A percentile compares a stretch with the other conserved stretches of the same genome.
phyloP scores from a whole-genome alignment of 2,797 vertebrate species.

The Hippocampus kuda region DNA sequence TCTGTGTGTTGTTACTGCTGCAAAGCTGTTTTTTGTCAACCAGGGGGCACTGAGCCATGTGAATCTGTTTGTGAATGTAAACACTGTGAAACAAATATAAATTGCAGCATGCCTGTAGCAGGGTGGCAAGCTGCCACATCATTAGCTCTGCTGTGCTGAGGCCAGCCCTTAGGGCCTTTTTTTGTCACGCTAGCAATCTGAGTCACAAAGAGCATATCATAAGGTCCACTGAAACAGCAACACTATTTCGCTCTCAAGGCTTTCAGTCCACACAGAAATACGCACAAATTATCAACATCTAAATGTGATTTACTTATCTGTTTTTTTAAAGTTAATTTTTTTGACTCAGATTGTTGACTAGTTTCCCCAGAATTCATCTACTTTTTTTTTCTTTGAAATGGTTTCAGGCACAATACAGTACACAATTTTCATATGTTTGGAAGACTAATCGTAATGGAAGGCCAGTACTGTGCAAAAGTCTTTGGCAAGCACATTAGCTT shows the following conservation, averaged over 20 bases:
- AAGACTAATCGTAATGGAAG: background rate
- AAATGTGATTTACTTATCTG: background rate
- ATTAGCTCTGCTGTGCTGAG: conserved; percentile 34
- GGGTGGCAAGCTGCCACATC: conserved; percentile 48
- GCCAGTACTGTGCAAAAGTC: background rate
- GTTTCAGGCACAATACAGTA: no score
- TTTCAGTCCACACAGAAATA: background rate
- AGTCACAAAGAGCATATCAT: conserved; percentile 43
- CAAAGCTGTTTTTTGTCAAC: conserved; percentile 39
- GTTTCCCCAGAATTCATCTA: background rate
- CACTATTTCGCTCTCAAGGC: conserved; percentile 1
- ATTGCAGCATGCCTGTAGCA: conserved; percentile 37
- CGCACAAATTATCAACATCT: background rate
- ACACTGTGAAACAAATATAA: conserved; percentile 44
- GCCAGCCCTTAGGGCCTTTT: conserved; percentile 20
- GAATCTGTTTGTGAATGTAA: conserved; percentile 49
- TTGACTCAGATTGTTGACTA: background rate
- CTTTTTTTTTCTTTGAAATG: no score
- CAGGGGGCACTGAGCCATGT: conserved; percentile 29
- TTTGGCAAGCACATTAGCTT: background rate
- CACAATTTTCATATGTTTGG: background rate
- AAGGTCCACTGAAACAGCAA: conserved; percentile 20
- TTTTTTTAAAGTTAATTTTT: background rate
- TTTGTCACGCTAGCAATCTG: conserved; percentile 38
- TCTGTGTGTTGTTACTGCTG: conserved; percentile 20